phyloP scores from a whole-genome alignment of 1,140 invertebrate species.

The Drosophila pallidifrons region DNA sequence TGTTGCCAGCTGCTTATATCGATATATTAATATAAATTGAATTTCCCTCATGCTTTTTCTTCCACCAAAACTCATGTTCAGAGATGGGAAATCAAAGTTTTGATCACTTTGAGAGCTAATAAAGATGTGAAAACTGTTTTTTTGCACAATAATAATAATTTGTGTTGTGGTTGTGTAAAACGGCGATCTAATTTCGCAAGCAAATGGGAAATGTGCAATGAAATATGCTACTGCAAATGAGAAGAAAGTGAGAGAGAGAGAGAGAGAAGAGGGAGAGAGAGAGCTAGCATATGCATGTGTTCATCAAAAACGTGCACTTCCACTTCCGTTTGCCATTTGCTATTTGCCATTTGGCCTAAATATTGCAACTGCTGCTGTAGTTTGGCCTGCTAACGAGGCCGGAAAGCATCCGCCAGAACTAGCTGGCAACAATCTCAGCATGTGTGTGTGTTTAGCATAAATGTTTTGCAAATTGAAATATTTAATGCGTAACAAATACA shows the following conservation, averaged over 20 bases:
- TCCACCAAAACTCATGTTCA: no score
- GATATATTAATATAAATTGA: no score
- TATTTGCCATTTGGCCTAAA: conserved; percentile 51
- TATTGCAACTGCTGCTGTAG: conserved; percentile 33
- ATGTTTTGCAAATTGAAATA: conserved; percentile 77
- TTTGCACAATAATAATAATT: not conserved
- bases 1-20: no score
- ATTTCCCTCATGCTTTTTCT: no score
- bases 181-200: conserved; percentile 18
- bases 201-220: conserved; percentile 26
- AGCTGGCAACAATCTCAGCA: not conserved
- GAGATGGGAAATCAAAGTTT: no score
- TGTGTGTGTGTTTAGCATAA: conserved; percentile 63
- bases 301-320: conserved; percentile 51
- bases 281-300: conserved; percentile 44
- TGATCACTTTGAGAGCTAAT: not conserved
- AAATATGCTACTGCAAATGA: conserved; percentile 26
- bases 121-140: conserved; percentile 8
- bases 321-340: conserved; percentile 50
- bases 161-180: not conserved
- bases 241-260: conserved; percentile 1
- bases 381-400: conserved; percentile 45
- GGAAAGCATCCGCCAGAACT: conserved; percentile 12
- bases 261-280: not conserved
- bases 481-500: conserved; percentile 70